A percentile compares a stretch with the other conserved stretches of the same genome.
These are phyloP conservation scores for Seriola rivoliana DNA, from an alignment of 2,113 vertebrate species.

Conservation along the genomic window DNA sequence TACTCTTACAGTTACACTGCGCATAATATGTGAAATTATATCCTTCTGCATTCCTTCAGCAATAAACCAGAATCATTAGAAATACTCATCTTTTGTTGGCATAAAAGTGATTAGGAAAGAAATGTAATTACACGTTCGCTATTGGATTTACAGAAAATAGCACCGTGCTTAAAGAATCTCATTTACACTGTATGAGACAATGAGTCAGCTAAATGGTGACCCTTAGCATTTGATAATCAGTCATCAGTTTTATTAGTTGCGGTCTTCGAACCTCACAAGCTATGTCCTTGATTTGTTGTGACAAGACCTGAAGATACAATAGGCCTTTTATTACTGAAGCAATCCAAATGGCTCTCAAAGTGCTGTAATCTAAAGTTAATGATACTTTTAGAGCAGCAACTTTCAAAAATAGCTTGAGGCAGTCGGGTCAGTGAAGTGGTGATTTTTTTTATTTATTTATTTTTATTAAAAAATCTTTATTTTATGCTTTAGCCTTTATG, in stretches of 20 bases:
- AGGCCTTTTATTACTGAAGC: neutral
- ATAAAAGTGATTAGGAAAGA: neutral
- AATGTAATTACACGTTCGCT: neutral
- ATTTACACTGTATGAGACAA: slow-evolving; percentile 4
- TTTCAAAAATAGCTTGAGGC: neutral
- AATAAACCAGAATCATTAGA: neutral
- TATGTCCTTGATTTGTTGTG: slow-evolving; percentile 58
- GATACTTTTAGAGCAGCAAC: neutral
- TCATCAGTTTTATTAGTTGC: slow-evolving; percentile 68
- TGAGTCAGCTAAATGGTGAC: slow-evolving; percentile 56
- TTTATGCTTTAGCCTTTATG: neutral
- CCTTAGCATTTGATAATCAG: slow-evolving; percentile 68
- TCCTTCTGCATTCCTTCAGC: neutral
- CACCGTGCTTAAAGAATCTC: slow-evolving; percentile 16
- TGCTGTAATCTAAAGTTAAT: neutral
- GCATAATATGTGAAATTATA: neutral
- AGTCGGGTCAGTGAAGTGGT: neutral
- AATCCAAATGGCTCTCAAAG: neutral
- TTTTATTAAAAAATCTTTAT: too few species aligned
- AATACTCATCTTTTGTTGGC: neutral
- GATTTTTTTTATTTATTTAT: too few species aligned
- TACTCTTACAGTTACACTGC: neutral
- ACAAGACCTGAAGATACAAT: slow-evolving; percentile 55
- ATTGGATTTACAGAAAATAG: neutral
- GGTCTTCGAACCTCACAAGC: slow-evolving; percentile 64